These are phyloP conservation scores for Chaetodon trifasciatus DNA, from an alignment of 2,797 vertebrate species.

Conservation along the genomic window DNA sequence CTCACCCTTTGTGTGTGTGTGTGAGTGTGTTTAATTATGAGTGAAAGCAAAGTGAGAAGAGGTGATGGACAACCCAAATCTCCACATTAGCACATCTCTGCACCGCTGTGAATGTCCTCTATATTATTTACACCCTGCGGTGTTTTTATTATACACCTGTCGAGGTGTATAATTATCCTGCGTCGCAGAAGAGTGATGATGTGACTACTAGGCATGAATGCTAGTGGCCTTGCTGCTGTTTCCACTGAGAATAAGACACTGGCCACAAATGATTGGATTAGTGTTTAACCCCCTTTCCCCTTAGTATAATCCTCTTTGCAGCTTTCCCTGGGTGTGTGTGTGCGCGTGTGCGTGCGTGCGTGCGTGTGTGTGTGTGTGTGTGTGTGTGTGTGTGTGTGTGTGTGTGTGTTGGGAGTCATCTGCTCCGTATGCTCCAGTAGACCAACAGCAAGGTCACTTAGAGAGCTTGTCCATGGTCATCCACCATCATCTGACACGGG, in stretches of 20 bases:
- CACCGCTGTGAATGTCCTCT: slow-evolving; percentile 45
- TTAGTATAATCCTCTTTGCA: slow-evolving; percentile 86
- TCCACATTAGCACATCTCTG: slow-evolving; percentile 49
- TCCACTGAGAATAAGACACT: slow-evolving; percentile 81
- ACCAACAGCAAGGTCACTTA: slow-evolving; percentile 61
- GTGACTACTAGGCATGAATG: slow-evolving; percentile 52
- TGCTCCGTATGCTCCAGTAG: slow-evolving; percentile 25
- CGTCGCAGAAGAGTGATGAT: slow-evolving; percentile 66
- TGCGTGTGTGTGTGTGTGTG: slow-evolving; percentile 23
- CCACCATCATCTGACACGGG: slow-evolving; percentile 40
- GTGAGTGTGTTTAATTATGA: slow-evolving; percentile 14
- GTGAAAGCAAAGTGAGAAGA: slow-evolving; percentile 20
- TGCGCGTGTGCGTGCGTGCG: slow-evolving; percentile 33
- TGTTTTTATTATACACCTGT: slow-evolving; percentile 79
- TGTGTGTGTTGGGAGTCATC: slow-evolving; percentile 15
- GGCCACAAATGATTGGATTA: slow-evolving; percentile 87
- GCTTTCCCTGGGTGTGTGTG: slow-evolving; percentile 51
- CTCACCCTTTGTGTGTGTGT: background rate
- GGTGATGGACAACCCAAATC: slow-evolving; percentile 42
- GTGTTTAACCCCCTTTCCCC: slow-evolving; percentile 80
- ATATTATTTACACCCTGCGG: slow-evolving; percentile 55
- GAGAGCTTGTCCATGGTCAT: slow-evolving; percentile 39
- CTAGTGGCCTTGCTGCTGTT: slow-evolving; percentile 70
- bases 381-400: slow-evolving; percentile 38
- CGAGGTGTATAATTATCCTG: slow-evolving; percentile 80